Conservation (phyloP, 2,113 vertebrate genomes). For the Procapra przewalskii region DNA sequence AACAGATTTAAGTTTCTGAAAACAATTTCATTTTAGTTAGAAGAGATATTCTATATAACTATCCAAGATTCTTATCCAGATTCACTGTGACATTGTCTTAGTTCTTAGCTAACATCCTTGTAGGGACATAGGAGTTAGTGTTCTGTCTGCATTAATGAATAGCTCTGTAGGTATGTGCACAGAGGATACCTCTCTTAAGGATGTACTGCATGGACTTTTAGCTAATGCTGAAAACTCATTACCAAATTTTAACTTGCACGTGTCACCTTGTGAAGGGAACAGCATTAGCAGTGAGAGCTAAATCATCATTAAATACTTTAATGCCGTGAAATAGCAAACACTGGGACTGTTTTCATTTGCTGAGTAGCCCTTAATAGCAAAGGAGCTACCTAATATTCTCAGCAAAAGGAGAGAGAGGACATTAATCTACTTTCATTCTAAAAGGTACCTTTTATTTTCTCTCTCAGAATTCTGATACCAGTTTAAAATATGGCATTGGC, state of each 20-base stretch:
- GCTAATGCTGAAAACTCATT: conserved; percentile 46
- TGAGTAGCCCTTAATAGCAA: conserved; percentile 16
- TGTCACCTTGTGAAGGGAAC: conserved; percentile 63
- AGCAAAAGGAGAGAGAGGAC: conserved; percentile 24
- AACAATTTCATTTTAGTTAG: conserved; percentile 51
- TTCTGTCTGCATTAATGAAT: conserved; percentile 63
- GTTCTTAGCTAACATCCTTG: conserved; percentile 74
- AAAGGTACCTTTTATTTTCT: conserved; percentile 26
- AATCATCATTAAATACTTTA: conserved; percentile 18
- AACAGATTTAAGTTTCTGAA: conserved; percentile 75
- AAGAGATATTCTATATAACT: conserved; percentile 72
- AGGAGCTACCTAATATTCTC: conserved; percentile 16
- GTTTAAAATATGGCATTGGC: conserved; percentile 4
- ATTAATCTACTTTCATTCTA: background rate
- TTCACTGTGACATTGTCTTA: conserved; percentile 75
- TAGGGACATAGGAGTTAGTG: conserved; percentile 71
- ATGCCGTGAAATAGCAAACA: conserved; percentile 17
- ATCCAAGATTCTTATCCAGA: conserved; percentile 76
- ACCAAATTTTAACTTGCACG: conserved; percentile 65
- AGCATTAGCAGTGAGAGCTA: conserved; percentile 46
- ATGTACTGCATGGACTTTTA: conserved; percentile 34
- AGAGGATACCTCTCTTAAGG: conserved; percentile 54
- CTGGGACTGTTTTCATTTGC: conserved; percentile 7
- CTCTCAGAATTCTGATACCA: conserved; percentile 32
- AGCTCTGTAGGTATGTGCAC: conserved; percentile 56